These are phyloP conservation scores for Furcifer pardalis DNA, from an alignment of 2,797 vertebrate species.

Conservation along the genomic window DNA sequence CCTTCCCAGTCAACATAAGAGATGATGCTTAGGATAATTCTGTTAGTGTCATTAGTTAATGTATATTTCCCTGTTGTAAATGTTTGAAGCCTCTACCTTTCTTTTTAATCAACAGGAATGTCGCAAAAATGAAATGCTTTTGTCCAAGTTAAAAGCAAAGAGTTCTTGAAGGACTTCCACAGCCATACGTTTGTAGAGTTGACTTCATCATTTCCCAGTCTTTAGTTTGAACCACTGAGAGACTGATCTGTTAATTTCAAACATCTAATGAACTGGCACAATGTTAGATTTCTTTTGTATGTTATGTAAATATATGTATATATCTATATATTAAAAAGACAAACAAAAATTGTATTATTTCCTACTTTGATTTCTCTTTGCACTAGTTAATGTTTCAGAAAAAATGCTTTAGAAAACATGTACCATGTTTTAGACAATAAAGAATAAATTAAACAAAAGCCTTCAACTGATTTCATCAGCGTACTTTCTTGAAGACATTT, in stretches of 20 bases:
- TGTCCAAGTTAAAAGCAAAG: constrained; percentile 88
- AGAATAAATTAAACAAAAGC: constrained; percentile 24
- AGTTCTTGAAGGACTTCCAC: constrained; percentile 71
- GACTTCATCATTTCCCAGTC: constrained; percentile 49
- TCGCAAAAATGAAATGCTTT: constrained; percentile 92
- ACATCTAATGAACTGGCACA: constrained; percentile 54
- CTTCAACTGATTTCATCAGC: constrained; percentile 12
- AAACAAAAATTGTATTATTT: constrained; percentile 1
- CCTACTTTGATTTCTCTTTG: constrained; percentile 40
- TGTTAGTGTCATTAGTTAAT: neutral
- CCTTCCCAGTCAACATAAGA: neutral
- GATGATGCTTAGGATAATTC: no score
- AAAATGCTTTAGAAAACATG: constrained; percentile 16
- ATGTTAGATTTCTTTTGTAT: constrained; percentile 46
- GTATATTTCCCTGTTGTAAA: neutral
- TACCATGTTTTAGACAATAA: neutral
- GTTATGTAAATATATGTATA: neutral
- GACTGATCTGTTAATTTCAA: constrained; percentile 53
- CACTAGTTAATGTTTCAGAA: constrained; percentile 44
- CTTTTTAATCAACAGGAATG: constrained; percentile 84
- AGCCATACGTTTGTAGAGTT: constrained; percentile 44
- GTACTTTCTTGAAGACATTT: constrained; percentile 14
- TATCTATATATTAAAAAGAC: neutral
- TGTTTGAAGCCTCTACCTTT: constrained; percentile 21
- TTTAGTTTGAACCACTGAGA: constrained; percentile 50